Evolutionary conservation across 1,140 invertebrate genomes (phyloP), one percentile per base, ranked within the genome.

Genomic region (Ylistrum balloti): DNA sequence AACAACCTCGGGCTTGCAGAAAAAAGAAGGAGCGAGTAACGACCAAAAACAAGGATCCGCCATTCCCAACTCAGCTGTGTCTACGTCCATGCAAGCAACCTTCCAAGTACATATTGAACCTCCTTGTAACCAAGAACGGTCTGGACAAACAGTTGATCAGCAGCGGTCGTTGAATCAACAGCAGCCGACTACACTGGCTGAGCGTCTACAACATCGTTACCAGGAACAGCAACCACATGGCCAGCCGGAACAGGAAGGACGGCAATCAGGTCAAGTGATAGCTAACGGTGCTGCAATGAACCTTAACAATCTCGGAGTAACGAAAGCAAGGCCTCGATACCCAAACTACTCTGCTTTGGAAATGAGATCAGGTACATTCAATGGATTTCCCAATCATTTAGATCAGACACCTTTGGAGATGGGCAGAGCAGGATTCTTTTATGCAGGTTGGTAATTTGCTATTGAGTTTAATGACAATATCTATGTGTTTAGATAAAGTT

Each of bases 381-480:
- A 74, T 17, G 56, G 56, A 5, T 74, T 74, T 28, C 56, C 56
- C 0, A 74, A 74, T n/a, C 56, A 74, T 74, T 28, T 74, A 5
- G 56, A 74, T 28, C 56, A 74, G 22, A 38, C 38, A 48, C 89
- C 89, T 0, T 33, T 17, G 17, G 11, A 33, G 2, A 45, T 90
- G 20, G 89, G 86, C 33, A 86, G 41, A 20, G 89, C 89, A 0
- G 89, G 89, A 17, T 90, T 48, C 45, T 90, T 87, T 74, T 90
- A 86, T 41, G 89, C 85, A 87, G 89, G 89, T 87, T 86, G 11
- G 87, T 33, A 35, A 34, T n/a, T n/a, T n/a, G n/a, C n/a, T n/a
- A n/a, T n/a, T n/a, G n/a, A n/a, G n/a, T n/a, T n/a, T n/a, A n/a
- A n/a, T n/a, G n/a, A n/a, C n/a, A n/a, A n/a, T n/a, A n/a, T n/a